A percentile compares a stretch with the other conserved stretches of the same genome.
Conservation (phyloP, 2,113 vertebrate genomes). For the Ariopsis seemanni region DNA sequence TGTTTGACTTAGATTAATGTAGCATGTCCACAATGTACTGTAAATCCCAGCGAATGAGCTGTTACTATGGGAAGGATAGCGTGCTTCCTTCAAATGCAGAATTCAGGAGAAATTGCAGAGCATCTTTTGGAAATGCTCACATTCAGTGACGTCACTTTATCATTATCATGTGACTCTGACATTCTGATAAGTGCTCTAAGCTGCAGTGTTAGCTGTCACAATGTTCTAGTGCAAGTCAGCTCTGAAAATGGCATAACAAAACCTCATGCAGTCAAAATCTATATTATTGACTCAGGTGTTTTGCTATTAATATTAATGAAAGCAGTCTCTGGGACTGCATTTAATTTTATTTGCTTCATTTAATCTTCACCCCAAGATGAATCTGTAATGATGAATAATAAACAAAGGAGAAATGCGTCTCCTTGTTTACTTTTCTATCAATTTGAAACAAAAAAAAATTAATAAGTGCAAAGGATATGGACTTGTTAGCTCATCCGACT, state of each 20-base stretch:
- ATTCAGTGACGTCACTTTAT: not conserved
- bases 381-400: too few relatives aligned
- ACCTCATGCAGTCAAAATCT: not conserved
- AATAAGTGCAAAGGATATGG: too few relatives aligned
- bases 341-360: too few relatives aligned
- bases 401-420: too few relatives aligned
- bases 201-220: not conserved
- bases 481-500: too few relatives aligned
- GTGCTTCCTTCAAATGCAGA: not conserved
- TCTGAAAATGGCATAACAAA: not conserved
- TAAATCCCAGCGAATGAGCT: too few relatives aligned
- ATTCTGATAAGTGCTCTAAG: not conserved
- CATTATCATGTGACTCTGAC: not conserved
- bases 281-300: not conserved
- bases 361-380: too few relatives aligned
- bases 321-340: not conserved
- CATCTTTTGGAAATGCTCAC: not conserved
- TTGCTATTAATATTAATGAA: not conserved
- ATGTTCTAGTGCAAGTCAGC: not conserved
- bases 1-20: too few relatives aligned
- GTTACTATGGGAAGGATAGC: too few relatives aligned
- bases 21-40: too few relatives aligned
- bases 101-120: not conserved
- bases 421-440: too few relatives aligned
- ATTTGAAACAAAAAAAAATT: too few relatives aligned